phyloP scores from a whole-genome alignment of 2,113 vertebrate genomes.

The Amphilophus citrinellus region DNA sequence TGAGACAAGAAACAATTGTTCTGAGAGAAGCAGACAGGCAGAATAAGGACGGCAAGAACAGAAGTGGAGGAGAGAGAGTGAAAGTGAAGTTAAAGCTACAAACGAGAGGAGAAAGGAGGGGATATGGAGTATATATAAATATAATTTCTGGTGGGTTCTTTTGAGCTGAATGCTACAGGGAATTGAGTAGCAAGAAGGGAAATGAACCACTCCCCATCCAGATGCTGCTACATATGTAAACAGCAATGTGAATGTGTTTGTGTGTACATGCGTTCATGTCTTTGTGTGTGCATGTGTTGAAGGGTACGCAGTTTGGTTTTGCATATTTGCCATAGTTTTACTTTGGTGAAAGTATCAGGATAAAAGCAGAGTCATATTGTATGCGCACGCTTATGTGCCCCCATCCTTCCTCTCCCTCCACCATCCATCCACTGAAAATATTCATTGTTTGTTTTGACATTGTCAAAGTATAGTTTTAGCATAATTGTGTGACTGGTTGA shows the following conservation, averaged over 20 bases:
- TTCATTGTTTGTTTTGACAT: neutral
- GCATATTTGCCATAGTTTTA: constrained; percentile 37
- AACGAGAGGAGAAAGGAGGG: constrained; percentile 1
- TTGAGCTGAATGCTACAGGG: constrained; percentile 39
- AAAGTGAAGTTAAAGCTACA: constrained; percentile 21
- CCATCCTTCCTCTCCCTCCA: neutral
- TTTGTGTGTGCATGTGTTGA: constrained; percentile 11
- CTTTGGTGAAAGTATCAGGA: constrained; percentile 21
- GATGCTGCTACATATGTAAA: constrained; percentile 63
- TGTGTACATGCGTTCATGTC: constrained; percentile 18
- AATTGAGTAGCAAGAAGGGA: constrained; percentile 41
- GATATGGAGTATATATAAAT: constrained; percentile 13
- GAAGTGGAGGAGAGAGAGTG: constrained; percentile 4
- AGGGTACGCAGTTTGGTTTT: constrained; percentile 33
- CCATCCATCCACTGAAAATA: neutral
- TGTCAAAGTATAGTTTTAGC: neutral
- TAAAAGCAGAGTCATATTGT: constrained; percentile 27
- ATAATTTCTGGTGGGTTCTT: constrained; percentile 30
- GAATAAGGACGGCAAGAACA: constrained; percentile 16
- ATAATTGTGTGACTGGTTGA: neutral
- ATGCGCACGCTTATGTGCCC: neutral
- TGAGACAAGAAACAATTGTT: neutral
- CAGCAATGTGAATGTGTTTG: constrained; percentile 20
- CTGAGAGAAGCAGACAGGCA: constrained; percentile 3
- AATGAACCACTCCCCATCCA: constrained; percentile 64